Base-by-base conservation (phyloP, 2,888 invertebrate species). In the Drosophila silvestris region DNA sequence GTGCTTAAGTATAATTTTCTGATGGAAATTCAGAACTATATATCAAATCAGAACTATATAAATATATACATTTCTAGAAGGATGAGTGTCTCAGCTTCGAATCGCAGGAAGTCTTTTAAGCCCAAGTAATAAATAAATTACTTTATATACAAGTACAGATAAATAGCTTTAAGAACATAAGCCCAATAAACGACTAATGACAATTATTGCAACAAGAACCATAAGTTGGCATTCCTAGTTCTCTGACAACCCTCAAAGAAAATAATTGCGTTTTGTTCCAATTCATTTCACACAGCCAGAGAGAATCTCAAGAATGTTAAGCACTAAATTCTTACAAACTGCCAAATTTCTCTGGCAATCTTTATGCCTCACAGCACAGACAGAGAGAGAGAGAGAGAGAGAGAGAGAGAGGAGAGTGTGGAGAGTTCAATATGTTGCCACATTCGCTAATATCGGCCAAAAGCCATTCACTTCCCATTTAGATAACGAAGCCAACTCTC, bases 381-480 rank as follows among this genome's bases (percentile, higher is more conserved):
- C 2, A n/a, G 5, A n/a, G 1, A 14, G 2, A 51, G 3, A 28
- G 7, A 19, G 0, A 9, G 3, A 19, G 19, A 19, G 3, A 2
- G 22, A 6, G n/a, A 12, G n/a, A 0, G n/a, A n/a, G 4, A 4
- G 16, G 22, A 3, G 19, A 4, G 33, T 2, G 30, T 26, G 33
- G 0, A 33, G 32, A 30, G 12, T 19, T 51, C 41, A 16, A 51
- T 47, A 16, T 26, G 16, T 47, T 47, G 14, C 22, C 47, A 28
- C 35, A 37, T 53, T 32, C 10, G 50, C 32, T 51, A 33, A 66
- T 66, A 52, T 63, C 51, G 30, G 22, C n/a, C 14, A 44, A 47
- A 62, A 56, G 39, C 65, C 65, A 52, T 54, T 60, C 47, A 57
- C 51, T 63, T 66, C 37, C 54, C 65, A 75, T 66, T 77, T 37